Percentiles rank a stretch among this genome's conserved stretches.
Evolutionary conservation across 2,888 invertebrate genomes (phyloP).

Genomic region (Acanthosepion pharaonis): DNA sequence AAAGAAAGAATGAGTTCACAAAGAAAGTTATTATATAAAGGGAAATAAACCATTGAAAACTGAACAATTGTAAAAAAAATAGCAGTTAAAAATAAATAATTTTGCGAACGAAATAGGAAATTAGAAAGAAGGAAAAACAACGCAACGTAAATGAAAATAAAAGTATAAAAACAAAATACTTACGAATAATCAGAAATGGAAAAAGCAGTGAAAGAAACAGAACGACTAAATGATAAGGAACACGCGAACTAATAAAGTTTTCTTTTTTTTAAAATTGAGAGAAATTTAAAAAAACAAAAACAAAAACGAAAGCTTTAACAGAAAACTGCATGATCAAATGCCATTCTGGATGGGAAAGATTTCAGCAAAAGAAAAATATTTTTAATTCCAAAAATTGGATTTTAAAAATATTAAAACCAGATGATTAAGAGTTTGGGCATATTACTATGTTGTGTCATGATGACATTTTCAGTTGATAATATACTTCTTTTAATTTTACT

Average conservation of each 20-base stretch:
- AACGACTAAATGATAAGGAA: too few species aligned
- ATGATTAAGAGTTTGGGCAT: neutral
- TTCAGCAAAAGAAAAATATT: neutral
- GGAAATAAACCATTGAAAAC: neutral
- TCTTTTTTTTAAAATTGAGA: too few species aligned
- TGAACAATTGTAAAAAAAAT: neutral
- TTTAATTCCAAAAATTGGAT: neutral
- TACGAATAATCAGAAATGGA: too few species aligned
- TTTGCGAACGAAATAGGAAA: neutral
- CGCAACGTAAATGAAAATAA: too few species aligned
- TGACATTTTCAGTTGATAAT: neutral
- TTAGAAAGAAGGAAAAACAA: neutral
- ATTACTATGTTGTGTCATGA: neutral
- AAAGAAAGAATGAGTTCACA: neutral
- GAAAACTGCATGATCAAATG: neutral
- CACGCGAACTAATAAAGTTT: too few species aligned
- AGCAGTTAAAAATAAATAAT: too few species aligned
- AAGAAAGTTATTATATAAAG: neutral
- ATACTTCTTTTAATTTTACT: neutral
- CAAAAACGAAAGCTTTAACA: too few species aligned
- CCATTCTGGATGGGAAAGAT: neutral
- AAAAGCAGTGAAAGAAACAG: too few species aligned
- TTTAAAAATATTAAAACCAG: neutral
- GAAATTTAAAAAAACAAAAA: too few species aligned
- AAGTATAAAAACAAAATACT: too few species aligned